phyloP scores from a whole-genome alignment of 2,797 vertebrate species.

The Mormyrops attenuatus region DNA sequence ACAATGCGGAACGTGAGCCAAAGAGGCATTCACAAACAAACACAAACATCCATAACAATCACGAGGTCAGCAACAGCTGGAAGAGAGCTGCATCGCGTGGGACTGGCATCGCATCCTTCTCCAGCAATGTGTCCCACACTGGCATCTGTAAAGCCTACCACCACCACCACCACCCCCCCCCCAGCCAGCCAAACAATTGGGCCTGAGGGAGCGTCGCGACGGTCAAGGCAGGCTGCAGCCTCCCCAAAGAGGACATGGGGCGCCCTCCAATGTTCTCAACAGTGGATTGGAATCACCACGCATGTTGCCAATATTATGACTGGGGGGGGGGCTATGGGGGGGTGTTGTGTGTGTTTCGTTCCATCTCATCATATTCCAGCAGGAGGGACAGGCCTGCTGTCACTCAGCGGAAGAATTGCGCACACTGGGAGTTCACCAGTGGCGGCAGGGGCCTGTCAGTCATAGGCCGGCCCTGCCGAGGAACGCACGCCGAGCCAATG shows the following conservation, averaged over 20 bases:
- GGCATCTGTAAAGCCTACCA: not conserved
- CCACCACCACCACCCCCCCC: not conserved
- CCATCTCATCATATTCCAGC: slow-evolving; percentile 38
- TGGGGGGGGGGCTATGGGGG: slow-evolving; percentile 23
- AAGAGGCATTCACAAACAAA: not conserved
- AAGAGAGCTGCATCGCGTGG: not conserved
- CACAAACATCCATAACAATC: not conserved
- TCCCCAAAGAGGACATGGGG: not conserved
- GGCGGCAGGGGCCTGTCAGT: slow-evolving; percentile 42
- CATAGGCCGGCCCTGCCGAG: slow-evolving; percentile 33
- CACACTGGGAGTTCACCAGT: slow-evolving; percentile 35
- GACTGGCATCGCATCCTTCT: not conserved
- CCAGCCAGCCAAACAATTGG: not conserved
- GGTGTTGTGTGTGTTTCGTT: slow-evolving; percentile 26
- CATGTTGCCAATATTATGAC: not conserved
- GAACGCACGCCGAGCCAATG: slow-evolving; percentile 44
- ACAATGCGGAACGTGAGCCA: not conserved
- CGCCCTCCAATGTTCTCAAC: not conserved
- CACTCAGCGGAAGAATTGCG: slow-evolving; percentile 42
- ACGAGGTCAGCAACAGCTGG: not conserved
- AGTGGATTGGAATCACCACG: not conserved
- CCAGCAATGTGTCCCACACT: not conserved
- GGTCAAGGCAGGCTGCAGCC: not conserved
- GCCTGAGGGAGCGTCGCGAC: not conserved
- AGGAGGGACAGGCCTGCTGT: slow-evolving; percentile 41